Percentiles rank a stretch among this genome's conserved stretches.
Conservation (phyloP, 2,888 invertebrate species). For the Encarsia formosa region DNA sequence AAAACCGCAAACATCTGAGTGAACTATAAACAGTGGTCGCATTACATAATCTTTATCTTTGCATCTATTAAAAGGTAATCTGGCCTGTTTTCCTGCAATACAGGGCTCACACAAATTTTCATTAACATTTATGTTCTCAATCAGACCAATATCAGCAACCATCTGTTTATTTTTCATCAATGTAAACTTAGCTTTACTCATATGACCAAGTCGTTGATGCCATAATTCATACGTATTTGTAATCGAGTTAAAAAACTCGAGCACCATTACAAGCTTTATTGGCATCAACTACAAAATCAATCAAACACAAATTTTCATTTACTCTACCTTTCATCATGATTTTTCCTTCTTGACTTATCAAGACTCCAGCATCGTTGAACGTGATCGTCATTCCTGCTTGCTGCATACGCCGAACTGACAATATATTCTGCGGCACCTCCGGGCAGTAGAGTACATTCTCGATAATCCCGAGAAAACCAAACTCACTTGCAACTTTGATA, state of each 20-base stretch:
- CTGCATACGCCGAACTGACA: constrained; percentile 33
- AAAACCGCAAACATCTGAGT: constrained; percentile 25
- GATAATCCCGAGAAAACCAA: constrained; percentile 26
- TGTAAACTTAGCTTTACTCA: constrained; percentile 13
- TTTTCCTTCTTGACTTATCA: background rate
- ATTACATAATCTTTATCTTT: constrained; percentile 1
- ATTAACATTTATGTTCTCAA: constrained; percentile 11
- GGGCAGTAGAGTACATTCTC: constrained; percentile 35
- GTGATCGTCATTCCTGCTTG: constrained; percentile 28
- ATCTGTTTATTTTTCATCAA: constrained; percentile 11
- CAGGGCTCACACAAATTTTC: constrained; percentile 16
- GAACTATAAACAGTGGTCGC: constrained; percentile 23
- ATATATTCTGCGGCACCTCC: constrained; percentile 34
- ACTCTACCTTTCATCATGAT: background rate
- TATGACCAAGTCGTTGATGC: constrained; percentile 9
- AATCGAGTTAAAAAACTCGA: too few species aligned
- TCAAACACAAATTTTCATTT: background rate
- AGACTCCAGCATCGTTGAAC: background rate
- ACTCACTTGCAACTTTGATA: constrained; percentile 33
- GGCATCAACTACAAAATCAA: constrained; percentile 2
- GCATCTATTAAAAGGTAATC: background rate
- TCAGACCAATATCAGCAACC: constrained; percentile 3
- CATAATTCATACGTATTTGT: background rate
- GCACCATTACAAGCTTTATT: too few species aligned
- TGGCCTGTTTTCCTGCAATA: constrained; percentile 13